Conservation (phyloP, 2,797 vertebrate genomes). For the Melanogrammus aeglefinus region DNA sequence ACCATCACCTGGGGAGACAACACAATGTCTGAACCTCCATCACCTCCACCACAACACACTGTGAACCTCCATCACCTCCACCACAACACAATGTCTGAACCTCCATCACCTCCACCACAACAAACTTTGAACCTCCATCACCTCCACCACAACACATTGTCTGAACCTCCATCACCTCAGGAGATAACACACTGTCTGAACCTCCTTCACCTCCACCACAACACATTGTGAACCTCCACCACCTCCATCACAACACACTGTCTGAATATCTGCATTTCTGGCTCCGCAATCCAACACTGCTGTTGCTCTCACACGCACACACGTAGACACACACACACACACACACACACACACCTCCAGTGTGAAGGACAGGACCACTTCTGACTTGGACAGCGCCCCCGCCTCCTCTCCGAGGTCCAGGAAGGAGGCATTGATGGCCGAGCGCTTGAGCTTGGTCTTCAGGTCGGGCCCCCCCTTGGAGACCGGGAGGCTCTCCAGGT, state of each 20-base stretch:
- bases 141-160: not conserved
- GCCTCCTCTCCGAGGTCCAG: constrained; percentile 93
- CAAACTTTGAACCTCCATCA: not conserved
- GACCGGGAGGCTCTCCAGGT: constrained; percentile 95
- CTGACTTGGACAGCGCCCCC: constrained; percentile 89
- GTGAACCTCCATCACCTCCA: not conserved
- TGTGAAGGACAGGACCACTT: constrained; percentile 90
- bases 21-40: not conserved
- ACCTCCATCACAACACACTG: not conserved
- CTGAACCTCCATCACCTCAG: too few relatives aligned
- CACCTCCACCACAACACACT: not conserved
- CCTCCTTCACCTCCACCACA: not conserved
- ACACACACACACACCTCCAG: constrained; percentile 81
- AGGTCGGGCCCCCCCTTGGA: constrained; percentile 92
- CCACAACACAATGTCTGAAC: not conserved
- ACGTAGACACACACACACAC: constrained; percentile 1
- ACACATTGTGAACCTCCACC: too few relatives aligned
- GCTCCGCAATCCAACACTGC: not conserved
- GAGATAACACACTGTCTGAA: constrained; percentile 6
- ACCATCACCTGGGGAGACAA: not conserved
- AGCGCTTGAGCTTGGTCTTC: constrained; percentile 91
- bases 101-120: not conserved
- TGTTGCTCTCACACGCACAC: too few relatives aligned
- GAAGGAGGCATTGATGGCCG: constrained; percentile 88
- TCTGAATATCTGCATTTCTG: too few relatives aligned